Evolutionary conservation across 2,888 invertebrate genomes (phyloP), one percentile per base, ranked within the genome.

Genomic region (Tetropium fuscum): DNA sequence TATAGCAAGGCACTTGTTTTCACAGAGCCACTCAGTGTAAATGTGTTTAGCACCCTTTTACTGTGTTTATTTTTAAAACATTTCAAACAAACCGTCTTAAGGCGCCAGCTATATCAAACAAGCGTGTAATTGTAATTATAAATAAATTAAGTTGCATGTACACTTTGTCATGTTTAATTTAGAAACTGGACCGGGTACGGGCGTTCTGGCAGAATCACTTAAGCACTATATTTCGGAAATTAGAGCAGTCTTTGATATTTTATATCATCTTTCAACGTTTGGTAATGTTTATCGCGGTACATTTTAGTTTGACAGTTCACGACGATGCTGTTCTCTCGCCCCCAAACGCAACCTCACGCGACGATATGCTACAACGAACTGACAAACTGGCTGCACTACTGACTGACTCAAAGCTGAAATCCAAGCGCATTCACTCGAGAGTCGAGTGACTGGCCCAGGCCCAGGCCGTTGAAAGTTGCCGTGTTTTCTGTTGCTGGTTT

Each of bases 21-120:
- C 53, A 58, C 54, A 43, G 47, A 45, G 40, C n/a, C 61, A 44
- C 49, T 53, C 48, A 53, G 18, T 19, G 15, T 60, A 56, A 55
- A 51, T 43, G 57, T 61, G 38, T 56, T 64, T 53, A 53, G 27
- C 18, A 66, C 64, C 63, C 63, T 58, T 61, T 64, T 58, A 43
- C n/a, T 40, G 41, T 63, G 69, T 70, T 69, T 71, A 71, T 71
- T 71, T 70, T 69, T 65, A 66, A 44, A 68, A 68, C 59, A 60
- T 64, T 64, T 60, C 57, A 58, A 64, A 61, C 63, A 61, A 59
- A 58, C 63, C 53, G 36, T 47, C 19, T 40, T 54, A 48, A 63
- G 69, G 71, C 71, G 71, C 71, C 71, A 64, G 68, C 45, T 64
- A 66, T 63, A 68, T 60, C 63, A 69, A 69, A 69, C 71, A 68